Conservation (phyloP, 2,113 vertebrate species). For the Poecile atricapillus region DNA sequence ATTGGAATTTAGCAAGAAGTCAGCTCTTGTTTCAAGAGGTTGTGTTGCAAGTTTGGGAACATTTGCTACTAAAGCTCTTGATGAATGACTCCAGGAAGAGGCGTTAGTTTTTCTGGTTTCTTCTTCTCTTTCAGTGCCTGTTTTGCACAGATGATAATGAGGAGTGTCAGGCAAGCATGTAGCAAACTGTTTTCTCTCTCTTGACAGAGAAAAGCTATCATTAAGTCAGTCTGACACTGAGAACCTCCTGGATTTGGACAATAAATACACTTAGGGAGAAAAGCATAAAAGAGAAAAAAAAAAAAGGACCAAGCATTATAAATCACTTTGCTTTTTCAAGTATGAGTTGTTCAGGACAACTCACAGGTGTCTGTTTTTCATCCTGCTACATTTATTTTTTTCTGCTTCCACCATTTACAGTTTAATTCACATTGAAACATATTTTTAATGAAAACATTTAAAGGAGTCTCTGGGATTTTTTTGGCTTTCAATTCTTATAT, state of each 20-base stretch:
- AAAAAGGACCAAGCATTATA: background rate
- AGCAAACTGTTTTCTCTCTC: slow-evolving; percentile 75
- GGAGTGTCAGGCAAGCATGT: slow-evolving; percentile 81
- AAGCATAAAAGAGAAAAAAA: background rate
- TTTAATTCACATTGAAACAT: background rate
- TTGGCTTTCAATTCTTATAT: background rate
- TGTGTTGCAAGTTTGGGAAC: slow-evolving; percentile 85
- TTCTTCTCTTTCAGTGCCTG: slow-evolving; percentile 78
- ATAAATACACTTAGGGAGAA: background rate
- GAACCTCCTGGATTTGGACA: slow-evolving; percentile 3
- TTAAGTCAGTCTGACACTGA: slow-evolving; percentile 53
- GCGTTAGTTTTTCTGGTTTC: slow-evolving; percentile 65
- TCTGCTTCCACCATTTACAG: background rate
- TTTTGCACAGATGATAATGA: slow-evolving; percentile 85
- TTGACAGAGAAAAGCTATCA: slow-evolving; percentile 72
- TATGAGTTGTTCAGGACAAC: background rate
- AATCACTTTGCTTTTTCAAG: background rate
- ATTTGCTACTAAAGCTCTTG: slow-evolving; percentile 84
- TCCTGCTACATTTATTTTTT: background rate
- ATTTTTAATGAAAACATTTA: background rate
- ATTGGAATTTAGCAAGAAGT: slow-evolving; percentile 99
- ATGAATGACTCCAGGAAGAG: slow-evolving; percentile 86
- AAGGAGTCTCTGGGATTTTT: background rate
- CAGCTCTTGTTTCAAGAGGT: slow-evolving; percentile 92
- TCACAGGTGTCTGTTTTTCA: background rate